Conservation (phyloP, 2,797 vertebrate genomes). For the Alosa sapidissima region DNA sequence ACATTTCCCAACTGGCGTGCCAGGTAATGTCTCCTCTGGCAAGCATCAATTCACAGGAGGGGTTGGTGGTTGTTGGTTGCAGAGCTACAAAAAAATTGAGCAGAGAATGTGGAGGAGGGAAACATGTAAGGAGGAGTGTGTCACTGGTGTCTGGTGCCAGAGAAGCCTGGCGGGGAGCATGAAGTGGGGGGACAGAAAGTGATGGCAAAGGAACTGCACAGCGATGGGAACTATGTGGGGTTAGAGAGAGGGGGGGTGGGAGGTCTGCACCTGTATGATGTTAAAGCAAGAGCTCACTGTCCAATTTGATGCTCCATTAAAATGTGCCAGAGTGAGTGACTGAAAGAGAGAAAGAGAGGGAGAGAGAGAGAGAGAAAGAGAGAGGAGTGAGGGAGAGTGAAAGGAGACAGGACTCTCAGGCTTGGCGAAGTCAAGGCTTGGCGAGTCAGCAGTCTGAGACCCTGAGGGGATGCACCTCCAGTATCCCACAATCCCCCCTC, state of each 20-base stretch:
- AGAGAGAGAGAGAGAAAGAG: slow-evolving; percentile 1
- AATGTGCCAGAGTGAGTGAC: slow-evolving; percentile 24
- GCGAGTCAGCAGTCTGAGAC: slow-evolving; percentile 13
- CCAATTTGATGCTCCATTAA: slow-evolving; percentile 44
- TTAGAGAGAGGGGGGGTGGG: background rate
- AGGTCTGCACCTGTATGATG: background rate
- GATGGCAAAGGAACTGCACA: background rate
- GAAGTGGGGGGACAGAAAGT: background rate
- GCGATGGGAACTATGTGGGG: background rate
- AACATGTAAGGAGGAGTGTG: background rate
- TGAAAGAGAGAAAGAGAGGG: slow-evolving; percentile 1
- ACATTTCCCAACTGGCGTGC: background rate
- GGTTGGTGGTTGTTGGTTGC: background rate
- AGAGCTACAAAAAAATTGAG: background rate
- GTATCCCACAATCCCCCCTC: slow-evolving; percentile 19
- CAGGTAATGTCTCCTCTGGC: background rate
- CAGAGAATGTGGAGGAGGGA: slow-evolving; percentile 1
- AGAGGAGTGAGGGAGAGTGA: background rate
- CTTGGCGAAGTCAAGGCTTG: background rate
- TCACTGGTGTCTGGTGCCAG: background rate
- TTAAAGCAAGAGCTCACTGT: background rate
- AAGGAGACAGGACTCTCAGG: background rate
- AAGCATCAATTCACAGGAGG: background rate
- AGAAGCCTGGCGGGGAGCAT: background rate
- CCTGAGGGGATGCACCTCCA: background rate